A percentile compares a stretch with the other conserved stretches of the same genome.
phyloP scores from a whole-genome alignment of 2,888 invertebrate genomes.

The Therioaphis trifolii region DNA sequence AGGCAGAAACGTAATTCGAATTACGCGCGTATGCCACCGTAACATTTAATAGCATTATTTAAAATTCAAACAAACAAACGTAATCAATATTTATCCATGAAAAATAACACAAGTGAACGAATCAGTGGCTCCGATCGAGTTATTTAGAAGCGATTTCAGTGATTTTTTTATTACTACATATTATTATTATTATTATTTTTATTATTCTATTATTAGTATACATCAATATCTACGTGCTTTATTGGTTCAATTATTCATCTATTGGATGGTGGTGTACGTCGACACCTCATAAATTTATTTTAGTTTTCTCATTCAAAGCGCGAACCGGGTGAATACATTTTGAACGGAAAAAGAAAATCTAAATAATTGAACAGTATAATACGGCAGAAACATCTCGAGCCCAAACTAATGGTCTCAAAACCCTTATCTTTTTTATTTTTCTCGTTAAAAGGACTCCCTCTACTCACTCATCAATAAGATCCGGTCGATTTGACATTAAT shows the following conservation, averaged over 20 bases:
- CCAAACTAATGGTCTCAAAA: conserved; percentile 34
- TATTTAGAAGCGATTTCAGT: too few species aligned
- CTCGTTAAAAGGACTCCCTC: conserved; percentile 29
- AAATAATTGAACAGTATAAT: conserved; percentile 39
- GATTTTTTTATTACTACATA: too few species aligned
- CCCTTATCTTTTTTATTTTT: conserved; percentile 46
- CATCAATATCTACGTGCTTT: conserved; percentile 20
- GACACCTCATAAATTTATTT: conserved; percentile 34
- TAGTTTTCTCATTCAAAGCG: conserved; percentile 31
- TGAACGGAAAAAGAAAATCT: conserved; percentile 37
- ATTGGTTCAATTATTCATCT: conserved; percentile 49
- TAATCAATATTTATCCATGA: neutral
- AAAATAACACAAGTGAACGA: neutral
- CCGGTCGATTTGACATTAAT: conserved; percentile 51
- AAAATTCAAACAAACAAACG: too few species aligned
- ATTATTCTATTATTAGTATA: neutral
- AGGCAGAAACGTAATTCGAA: too few species aligned
- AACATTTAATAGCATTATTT: too few species aligned
- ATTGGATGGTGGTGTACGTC: neutral
- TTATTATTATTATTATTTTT: neutral
- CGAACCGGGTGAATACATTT: conserved; percentile 27
- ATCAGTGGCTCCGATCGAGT: neutral
- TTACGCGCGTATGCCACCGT: too few species aligned
- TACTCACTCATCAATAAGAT: conserved; percentile 28
- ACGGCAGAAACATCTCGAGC: neutral